Conservation (phyloP, 2,888 invertebrate species). For the Eilema sororculum region DNA sequence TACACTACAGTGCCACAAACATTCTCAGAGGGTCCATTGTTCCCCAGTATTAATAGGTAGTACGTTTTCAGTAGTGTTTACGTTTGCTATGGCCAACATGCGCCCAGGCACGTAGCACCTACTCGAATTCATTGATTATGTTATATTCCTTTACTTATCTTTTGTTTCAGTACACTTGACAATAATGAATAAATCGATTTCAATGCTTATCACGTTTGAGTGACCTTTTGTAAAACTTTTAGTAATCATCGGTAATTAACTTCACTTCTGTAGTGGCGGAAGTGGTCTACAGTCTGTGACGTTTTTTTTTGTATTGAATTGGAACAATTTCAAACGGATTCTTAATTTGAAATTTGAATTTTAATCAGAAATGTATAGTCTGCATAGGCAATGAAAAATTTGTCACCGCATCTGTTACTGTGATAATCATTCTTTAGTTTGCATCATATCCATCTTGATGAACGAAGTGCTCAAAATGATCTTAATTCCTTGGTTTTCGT, state of each 20-base stretch:
- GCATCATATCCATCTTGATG: too few relatives aligned
- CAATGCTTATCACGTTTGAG: neutral
- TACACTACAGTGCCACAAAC: conserved; percentile 37
- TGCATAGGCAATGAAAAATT: too few relatives aligned
- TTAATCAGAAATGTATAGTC: too few relatives aligned
- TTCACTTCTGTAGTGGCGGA: too few relatives aligned
- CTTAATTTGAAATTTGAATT: too few relatives aligned
- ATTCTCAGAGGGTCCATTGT: conserved; percentile 70
- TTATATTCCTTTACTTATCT: conserved; percentile 31
- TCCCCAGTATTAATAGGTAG: conserved; percentile 49
- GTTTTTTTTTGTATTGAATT: too few relatives aligned
- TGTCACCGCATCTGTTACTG: too few relatives aligned
- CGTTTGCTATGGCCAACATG: conserved; percentile 61
- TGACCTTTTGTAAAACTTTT: conserved; percentile 4
- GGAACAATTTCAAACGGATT: too few relatives aligned
- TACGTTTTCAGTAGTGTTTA: conserved; percentile 54
- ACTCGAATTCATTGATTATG: conserved; percentile 17
- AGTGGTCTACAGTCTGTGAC: too few relatives aligned
- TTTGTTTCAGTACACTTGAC: conserved; percentile 20
- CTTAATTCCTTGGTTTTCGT: too few relatives aligned
- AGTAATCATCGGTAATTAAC: neutral
- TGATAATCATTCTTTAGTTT: too few relatives aligned
- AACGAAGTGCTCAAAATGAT: too few relatives aligned
- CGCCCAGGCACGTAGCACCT: conserved; percentile 64
- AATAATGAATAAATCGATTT: conserved; percentile 3